phyloP scores from a whole-genome alignment of 2,888 invertebrate species.

The Tanaodytes sp. region DNA sequence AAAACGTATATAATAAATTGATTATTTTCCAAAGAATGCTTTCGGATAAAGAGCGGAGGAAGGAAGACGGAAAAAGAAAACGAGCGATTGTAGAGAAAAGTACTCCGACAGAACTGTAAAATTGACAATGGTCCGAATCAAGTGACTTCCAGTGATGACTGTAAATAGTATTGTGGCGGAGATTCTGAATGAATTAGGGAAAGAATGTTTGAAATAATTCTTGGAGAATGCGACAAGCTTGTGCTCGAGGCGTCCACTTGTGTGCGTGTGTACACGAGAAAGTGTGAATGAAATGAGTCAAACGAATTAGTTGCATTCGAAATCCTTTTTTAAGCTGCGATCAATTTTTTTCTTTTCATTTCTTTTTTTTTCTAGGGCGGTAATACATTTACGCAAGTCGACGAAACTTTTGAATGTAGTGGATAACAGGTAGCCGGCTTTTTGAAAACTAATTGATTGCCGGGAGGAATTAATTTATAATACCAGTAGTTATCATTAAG shows the following conservation, averaged over 20 bases:
- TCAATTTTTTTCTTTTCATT: no score
- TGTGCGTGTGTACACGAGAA: slow-evolving; percentile 8
- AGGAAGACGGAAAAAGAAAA: neutral
- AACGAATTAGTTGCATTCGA: slow-evolving; percentile 26
- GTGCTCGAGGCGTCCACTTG: no score
- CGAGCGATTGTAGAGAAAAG: slow-evolving; percentile 8
- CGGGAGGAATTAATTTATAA: no score
- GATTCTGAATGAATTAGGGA: slow-evolving; percentile 25
- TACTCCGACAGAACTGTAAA: slow-evolving; percentile 28
- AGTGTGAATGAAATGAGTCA: slow-evolving; percentile 15
- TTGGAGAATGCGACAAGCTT: no score
- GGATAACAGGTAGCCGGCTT: no score
- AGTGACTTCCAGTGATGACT: slow-evolving; percentile 36
- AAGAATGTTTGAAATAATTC: slow-evolving; percentile 34
- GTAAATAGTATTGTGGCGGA: slow-evolving; percentile 30
- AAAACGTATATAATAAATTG: slow-evolving; percentile 16
- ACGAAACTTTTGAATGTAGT: neutral
- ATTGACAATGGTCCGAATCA: slow-evolving; percentile 29
- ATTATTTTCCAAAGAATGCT: slow-evolving; percentile 13
- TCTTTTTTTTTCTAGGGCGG: no score
- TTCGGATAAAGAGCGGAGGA: neutral
- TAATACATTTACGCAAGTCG: neutral
- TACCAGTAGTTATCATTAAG: no score
- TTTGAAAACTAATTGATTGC: no score
- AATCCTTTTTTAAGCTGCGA: no score